phyloP scores from a whole-genome alignment of 1,140 invertebrate genomes.

The Plutomurus gul region DNA sequence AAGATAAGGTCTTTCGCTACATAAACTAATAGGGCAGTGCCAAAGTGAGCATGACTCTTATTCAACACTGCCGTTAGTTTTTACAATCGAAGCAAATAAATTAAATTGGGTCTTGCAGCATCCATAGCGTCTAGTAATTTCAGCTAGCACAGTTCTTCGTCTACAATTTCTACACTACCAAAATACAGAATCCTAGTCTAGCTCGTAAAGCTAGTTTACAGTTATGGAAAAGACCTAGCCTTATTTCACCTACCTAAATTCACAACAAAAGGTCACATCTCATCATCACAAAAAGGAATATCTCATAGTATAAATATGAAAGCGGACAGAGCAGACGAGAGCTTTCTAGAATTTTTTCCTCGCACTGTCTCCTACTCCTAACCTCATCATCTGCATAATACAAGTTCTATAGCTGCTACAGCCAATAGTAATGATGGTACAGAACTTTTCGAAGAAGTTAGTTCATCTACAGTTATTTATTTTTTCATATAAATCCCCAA shows the following conservation, averaged over 20 bases:
- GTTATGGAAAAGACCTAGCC: not conserved
- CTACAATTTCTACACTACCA: too few species aligned
- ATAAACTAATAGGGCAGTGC: not conserved
- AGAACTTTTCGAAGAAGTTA: not conserved
- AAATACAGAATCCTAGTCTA: not conserved
- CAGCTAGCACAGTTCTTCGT: not conserved
- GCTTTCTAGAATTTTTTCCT: too few species aligned
- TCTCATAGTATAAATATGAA: too few species aligned
- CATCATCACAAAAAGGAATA: too few species aligned
- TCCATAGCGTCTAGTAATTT: not conserved
- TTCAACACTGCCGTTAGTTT: slow-evolving; percentile 2
- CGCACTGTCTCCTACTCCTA: too few species aligned
- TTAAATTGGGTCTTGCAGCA: not conserved
- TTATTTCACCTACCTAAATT: too few species aligned
- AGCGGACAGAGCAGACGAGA: too few species aligned
- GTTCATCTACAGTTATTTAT: slow-evolving; percentile 13
- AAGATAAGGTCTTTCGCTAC: too few species aligned
- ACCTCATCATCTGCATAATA: too few species aligned
- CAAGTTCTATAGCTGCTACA: too few species aligned
- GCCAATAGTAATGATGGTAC: too few species aligned
- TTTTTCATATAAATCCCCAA: not conserved
- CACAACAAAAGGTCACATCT: too few species aligned
- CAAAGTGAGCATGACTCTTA: not conserved
- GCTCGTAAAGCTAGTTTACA: slow-evolving; percentile 7
- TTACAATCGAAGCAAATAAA: slow-evolving; percentile 25